These are phyloP conservation scores for Blastobasis adustella DNA, from an alignment of 2,888 invertebrate genomes.

Conservation along the genomic window DNA sequence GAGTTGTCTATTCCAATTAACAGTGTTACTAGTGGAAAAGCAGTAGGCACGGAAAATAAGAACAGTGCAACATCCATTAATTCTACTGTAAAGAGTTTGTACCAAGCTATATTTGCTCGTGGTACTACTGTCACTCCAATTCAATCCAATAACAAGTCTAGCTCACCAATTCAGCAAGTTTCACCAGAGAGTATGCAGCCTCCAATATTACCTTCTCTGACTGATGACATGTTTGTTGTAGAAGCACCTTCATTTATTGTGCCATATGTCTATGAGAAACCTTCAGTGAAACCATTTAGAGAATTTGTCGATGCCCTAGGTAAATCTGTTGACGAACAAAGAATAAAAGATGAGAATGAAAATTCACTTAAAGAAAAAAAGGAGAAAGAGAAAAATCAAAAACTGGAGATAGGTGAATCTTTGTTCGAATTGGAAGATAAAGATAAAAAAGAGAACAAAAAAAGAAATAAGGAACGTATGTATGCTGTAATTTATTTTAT, in stretches of 20 bases:
- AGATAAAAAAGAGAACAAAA: constrained; percentile 6
- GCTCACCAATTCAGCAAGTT: constrained; percentile 18
- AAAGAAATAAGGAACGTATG: constrained; percentile 4
- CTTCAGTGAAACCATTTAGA: constrained; percentile 85
- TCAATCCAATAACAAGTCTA: constrained; percentile 27
- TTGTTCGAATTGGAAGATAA: constrained; percentile 37
- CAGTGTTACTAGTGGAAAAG: too few species aligned
- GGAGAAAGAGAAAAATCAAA: constrained; percentile 33
- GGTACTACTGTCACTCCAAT: constrained; percentile 60
- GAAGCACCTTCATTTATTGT: constrained; percentile 95
- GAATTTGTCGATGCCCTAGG: constrained; percentile 80
- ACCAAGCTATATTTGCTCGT: constrained; percentile 64
- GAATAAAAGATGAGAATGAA: constrained; percentile 70
- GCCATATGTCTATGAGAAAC: constrained; percentile 94
- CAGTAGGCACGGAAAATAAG: too few species aligned
- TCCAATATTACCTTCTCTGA: constrained; percentile 85
- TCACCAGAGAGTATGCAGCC: constrained; percentile 68
- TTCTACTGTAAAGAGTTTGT: constrained; percentile 77
- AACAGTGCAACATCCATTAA: constrained; percentile 30
- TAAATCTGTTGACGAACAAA: constrained; percentile 77
- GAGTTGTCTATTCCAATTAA: constrained; percentile 38
- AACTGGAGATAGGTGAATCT: constrained; percentile 35
- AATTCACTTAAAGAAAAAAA: constrained; percentile 44
- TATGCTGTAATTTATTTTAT: too few species aligned
- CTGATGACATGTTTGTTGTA: constrained; percentile 94